Percentiles rank a stretch among this genome's conserved stretches.
phyloP scores from a whole-genome alignment of 2,113 vertebrate genomes.

The Silurus asotus region DNA sequence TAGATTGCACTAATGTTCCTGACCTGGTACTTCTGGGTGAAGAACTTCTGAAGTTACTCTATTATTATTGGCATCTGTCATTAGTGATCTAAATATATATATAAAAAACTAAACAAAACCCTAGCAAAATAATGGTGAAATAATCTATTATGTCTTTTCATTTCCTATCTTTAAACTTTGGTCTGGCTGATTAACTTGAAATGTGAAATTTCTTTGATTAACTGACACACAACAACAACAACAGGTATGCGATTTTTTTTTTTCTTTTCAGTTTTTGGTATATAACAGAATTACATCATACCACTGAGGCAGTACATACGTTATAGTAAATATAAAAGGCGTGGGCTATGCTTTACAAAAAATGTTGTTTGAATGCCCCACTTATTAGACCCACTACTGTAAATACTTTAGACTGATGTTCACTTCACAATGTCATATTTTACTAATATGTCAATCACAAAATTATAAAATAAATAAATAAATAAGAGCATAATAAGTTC shows the following conservation, averaged over 20 bases:
- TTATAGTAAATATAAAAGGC: neutral
- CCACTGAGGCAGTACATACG: neutral
- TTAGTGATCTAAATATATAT: neutral
- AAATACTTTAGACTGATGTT: neutral
- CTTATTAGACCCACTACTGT: neutral
- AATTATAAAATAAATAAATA: neutral
- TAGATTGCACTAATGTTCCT: neutral
- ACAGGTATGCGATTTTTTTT: neutral
- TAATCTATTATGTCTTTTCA: too few species aligned
- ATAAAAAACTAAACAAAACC: neutral
- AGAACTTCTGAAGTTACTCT: neutral
- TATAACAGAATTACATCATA: neutral
- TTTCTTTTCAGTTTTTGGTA: neutral
- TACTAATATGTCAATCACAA: neutral
- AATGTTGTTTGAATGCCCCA: neutral
- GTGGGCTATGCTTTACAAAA: neutral
- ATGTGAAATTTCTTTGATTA: too few species aligned
- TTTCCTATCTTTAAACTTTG: too few species aligned
- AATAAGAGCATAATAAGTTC: neutral
- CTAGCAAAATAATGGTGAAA: neutral
- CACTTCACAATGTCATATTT: neutral
- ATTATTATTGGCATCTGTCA: too few species aligned
- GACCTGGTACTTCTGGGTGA: neutral
- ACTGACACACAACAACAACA: too few species aligned
- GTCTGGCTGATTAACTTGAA: too few species aligned